A percentile compares a stretch with the other conserved stretches of the same genome.
These are phyloP conservation scores for Crocuta crocuta DNA, from an alignment of 2,113 vertebrate genomes.

Conservation along the genomic window DNA sequence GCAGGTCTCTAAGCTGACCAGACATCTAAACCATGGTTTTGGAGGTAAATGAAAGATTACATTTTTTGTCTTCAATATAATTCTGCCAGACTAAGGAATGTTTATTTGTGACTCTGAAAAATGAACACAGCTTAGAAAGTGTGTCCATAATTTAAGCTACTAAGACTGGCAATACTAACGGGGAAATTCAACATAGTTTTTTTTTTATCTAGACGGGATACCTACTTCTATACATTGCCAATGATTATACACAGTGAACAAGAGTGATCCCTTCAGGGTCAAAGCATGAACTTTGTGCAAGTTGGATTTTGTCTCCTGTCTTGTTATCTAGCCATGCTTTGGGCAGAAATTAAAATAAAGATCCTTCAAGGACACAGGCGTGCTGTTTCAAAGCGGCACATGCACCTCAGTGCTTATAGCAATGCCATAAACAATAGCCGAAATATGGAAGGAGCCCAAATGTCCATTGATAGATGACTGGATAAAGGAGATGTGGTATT, in stretches of 20 bases:
- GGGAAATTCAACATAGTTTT: not conserved
- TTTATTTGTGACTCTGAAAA: not conserved
- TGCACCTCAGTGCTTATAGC: no score
- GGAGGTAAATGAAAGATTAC: not conserved
- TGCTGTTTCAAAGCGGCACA: no score
- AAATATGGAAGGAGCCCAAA: no score
- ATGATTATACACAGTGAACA: not conserved
- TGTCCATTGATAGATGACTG: no score
- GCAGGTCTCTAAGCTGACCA: not conserved
- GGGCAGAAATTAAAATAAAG: slow-evolving; percentile 19
- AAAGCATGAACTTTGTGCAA: not conserved
- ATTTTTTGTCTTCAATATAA: not conserved
- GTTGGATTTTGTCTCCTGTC: not conserved
- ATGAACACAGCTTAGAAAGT: slow-evolving; percentile 32
- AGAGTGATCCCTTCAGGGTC: not conserved
- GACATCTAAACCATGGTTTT: not conserved
- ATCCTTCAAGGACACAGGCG: not conserved
- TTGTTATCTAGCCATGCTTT: not conserved
- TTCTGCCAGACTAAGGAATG: not conserved
- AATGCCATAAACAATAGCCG: no score
- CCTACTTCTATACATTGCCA: not conserved
- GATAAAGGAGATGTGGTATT: no score
- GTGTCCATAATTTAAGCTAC: not conserved
- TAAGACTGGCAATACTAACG: not conserved
- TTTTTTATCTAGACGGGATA: not conserved